A percentile compares a stretch with the other conserved stretches of the same genome.
Conservation (phyloP, 1,140 invertebrate genomes). For the Bilobella aurantiaca region DNA sequence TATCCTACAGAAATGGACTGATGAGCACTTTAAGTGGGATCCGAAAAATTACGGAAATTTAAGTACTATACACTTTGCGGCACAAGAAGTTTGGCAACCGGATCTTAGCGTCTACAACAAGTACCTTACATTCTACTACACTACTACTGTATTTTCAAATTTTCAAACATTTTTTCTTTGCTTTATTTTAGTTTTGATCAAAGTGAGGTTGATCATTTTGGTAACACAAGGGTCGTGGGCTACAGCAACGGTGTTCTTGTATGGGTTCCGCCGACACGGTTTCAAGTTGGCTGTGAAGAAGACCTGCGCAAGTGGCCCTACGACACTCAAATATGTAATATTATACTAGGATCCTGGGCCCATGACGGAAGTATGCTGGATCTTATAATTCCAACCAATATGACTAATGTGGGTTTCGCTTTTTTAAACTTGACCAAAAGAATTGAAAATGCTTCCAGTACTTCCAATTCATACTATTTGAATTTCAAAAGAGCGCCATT, state of each 20-base stretch:
- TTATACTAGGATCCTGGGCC: conserved; percentile 34
- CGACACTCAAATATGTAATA: conserved; percentile 31
- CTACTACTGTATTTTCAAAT: not conserved
- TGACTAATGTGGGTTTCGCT: too few species aligned
- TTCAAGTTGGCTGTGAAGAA: conserved; percentile 29
- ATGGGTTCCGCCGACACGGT: conserved; percentile 32
- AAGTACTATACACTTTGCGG: conserved; percentile 38
- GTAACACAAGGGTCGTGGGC: conserved; percentile 24
- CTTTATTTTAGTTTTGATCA: conserved; percentile 20
- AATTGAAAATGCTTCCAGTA: too few species aligned
- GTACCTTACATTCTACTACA: conserved; percentile 29
- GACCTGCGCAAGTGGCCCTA: conserved; percentile 34
- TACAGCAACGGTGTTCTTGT: conserved; percentile 17
- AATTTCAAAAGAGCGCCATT: not conserved
- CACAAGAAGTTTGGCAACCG: conserved; percentile 41
- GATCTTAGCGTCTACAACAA: conserved; percentile 43
- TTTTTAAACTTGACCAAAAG: too few species aligned
- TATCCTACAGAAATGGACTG: conserved; percentile 36
- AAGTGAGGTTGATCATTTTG: conserved; percentile 35
- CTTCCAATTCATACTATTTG: not conserved
- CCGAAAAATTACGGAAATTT: conserved; percentile 38
- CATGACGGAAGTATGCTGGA: conserved; percentile 30
- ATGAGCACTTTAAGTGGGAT: conserved; percentile 41
- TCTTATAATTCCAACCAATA: conserved; percentile 20
- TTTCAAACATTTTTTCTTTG: not conserved